Evolutionary conservation across 2,113 vertebrate species (phyloP).

Genomic region (Leucopternis melanops): DNA sequence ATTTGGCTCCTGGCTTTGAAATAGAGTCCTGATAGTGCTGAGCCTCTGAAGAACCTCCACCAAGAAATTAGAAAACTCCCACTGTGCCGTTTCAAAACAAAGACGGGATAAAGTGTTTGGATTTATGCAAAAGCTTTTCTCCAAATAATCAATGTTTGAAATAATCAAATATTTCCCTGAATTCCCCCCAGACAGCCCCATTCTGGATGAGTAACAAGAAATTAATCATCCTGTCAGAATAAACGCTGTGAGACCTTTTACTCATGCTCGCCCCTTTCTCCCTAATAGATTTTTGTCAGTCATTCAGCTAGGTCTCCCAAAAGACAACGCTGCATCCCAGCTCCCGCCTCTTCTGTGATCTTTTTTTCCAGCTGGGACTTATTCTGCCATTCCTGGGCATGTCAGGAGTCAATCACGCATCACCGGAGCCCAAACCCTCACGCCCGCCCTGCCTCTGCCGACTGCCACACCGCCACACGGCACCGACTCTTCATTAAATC

Average conservation of each 20-base stretch:
- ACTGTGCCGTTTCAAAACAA: background rate
- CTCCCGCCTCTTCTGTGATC: background rate
- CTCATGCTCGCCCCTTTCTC: background rate
- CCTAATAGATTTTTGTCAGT: slow-evolving; percentile 38
- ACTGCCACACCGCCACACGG: fast-evolving
- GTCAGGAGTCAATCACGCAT: background rate
- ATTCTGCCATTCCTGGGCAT: background rate
- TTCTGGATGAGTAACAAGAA: slow-evolving; percentile 41
- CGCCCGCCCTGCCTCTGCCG: background rate
- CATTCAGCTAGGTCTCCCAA: slow-evolving; percentile 19
- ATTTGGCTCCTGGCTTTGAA: background rate
- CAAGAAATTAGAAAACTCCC: background rate
- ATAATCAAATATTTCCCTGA: slow-evolving; percentile 16
- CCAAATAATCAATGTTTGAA: slow-evolving; percentile 29
- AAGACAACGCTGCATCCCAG: background rate
- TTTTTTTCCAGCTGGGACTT: background rate
- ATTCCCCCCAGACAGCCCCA: slow-evolving; percentile 17
- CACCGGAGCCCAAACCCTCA: background rate
- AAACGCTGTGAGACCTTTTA: slow-evolving; percentile 35
- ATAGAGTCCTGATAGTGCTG: background rate
- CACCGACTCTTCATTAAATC: background rate
- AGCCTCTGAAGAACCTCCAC: background rate
- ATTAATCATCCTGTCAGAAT: slow-evolving; percentile 62
- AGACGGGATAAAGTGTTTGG: background rate
- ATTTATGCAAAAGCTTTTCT: slow-evolving; percentile 17